phyloP scores from a whole-genome alignment of 2,113 vertebrate species.

The Redunca redunca region DNA sequence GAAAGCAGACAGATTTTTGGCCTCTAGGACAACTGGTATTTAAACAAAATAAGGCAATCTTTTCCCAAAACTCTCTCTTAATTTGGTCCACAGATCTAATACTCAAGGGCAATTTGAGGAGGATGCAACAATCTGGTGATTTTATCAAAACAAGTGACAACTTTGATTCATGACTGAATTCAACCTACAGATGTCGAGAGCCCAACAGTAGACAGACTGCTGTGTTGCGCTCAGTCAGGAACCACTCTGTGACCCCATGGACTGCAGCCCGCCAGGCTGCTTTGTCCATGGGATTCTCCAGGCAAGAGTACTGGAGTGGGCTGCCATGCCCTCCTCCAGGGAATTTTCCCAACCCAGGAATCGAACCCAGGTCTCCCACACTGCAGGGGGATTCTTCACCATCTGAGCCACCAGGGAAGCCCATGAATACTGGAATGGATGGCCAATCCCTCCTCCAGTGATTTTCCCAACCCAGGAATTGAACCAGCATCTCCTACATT shows the following conservation, averaged over 20 bases:
- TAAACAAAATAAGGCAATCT: slow-evolving; percentile 18
- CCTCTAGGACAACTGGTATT: neutral
- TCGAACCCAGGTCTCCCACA: neutral
- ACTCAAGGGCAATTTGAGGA: neutral
- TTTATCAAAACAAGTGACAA: no score
- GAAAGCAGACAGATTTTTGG: neutral
- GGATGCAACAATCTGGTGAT: no score
- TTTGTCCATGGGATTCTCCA: neutral
- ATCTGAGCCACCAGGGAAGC: neutral
- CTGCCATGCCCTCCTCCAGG: neutral
- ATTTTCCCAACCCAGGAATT: neutral
- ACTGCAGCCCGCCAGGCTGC: neutral
- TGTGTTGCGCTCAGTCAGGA: neutral
- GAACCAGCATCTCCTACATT: fast-evolving
- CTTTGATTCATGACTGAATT: no score
- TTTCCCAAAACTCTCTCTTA: neutral
- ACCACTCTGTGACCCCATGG: fast-evolving
- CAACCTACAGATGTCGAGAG: neutral
- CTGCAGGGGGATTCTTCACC: neutral
- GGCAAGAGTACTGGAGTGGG: neutral
- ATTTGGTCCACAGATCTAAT: neutral
- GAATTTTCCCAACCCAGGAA: neutral
- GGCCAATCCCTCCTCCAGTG: neutral
- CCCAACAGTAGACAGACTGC: neutral
- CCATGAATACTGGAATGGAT: neutral